Evolutionary conservation across 2,113 vertebrate species (phyloP).

Genomic region (Myanophis thanlyinensis): DNA sequence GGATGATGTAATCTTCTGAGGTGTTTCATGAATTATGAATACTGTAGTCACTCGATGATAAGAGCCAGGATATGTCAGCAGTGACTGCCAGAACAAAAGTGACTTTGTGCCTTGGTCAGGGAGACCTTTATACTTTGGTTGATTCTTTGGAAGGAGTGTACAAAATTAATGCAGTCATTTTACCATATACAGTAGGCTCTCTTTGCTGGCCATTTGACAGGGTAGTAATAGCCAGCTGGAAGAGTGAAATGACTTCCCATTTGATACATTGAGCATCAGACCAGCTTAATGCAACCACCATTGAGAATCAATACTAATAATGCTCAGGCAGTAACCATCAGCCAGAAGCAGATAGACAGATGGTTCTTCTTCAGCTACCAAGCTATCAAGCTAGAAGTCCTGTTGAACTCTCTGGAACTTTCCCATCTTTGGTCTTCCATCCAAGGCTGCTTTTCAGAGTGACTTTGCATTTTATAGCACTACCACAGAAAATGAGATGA

Average conservation of each 20-base stretch:
- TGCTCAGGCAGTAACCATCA: neutral
- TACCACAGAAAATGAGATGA: neutral
- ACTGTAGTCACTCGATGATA: constrained; percentile 1
- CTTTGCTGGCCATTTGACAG: neutral
- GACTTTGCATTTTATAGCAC: neutral
- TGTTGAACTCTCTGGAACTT: neutral
- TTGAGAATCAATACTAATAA: neutral
- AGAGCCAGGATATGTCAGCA: constrained; percentile 5
- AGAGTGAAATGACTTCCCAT: constrained; percentile 2
- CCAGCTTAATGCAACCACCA: neutral
- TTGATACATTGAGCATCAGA: rapidly evolving
- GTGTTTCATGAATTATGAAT: constrained; percentile 29
- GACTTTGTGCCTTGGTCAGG: constrained; percentile 21
- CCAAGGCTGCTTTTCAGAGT: neutral
- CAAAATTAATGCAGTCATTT: neutral
- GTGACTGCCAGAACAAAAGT: neutral
- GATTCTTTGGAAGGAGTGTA: neutral
- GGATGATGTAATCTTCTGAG: neutral
- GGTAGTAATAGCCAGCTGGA: constrained; percentile 24
- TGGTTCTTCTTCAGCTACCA: rapidly evolving
- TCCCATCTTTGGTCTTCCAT: neutral
- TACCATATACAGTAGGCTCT: constrained; percentile 2
- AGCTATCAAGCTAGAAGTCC: neutral
- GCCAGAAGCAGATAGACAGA: neutral
- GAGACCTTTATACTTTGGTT: neutral